Evolutionary conservation across 2,113 vertebrate genomes (phyloP).

Genomic region (Potamarius usumacintae): DNA sequence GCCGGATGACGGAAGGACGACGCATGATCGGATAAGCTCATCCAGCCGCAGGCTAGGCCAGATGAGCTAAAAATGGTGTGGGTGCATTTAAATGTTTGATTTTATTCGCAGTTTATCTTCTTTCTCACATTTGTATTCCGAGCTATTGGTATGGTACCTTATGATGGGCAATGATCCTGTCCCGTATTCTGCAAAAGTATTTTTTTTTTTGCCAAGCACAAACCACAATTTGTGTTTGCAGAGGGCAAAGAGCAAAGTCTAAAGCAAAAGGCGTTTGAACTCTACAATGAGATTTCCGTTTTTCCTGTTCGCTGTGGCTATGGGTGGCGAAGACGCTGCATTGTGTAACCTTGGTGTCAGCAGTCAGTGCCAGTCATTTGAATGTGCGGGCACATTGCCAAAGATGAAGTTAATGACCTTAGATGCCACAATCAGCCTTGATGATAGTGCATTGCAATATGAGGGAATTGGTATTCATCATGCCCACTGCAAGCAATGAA

Average conservation of each 20-base stretch:
- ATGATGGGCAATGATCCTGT: background rate
- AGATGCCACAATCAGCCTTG: constrained; percentile 71
- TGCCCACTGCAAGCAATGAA: constrained; percentile 72
- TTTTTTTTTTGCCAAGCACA: constrained; percentile 35
- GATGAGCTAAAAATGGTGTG: too few relatives aligned
- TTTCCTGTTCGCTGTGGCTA: constrained; percentile 15
- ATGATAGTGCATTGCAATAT: constrained; percentile 68
- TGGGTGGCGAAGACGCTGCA: constrained; percentile 40
- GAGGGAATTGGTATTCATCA: constrained; percentile 75
- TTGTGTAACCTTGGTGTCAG: constrained; percentile 56
- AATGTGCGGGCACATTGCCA: constrained; percentile 64
- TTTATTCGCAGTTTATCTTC: constrained; percentile 33
- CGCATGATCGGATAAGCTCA: too few relatives aligned
- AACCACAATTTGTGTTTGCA: constrained; percentile 40
- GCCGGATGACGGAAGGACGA: too few relatives aligned
- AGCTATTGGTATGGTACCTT: constrained; percentile 13
- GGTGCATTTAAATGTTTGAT: background rate
- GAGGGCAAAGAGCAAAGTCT: constrained; percentile 38
- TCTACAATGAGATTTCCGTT: constrained; percentile 45
- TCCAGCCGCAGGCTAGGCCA: too few relatives aligned
- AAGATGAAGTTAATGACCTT: constrained; percentile 69
- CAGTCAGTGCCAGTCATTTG: constrained; percentile 57
- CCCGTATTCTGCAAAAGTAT: constrained; percentile 37
- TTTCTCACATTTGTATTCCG: background rate
- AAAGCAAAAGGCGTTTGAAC: constrained; percentile 46